A percentile compares a stretch with the other conserved stretches of the same genome.
Evolutionary conservation across 2,113 vertebrate species (phyloP).

Genomic region (Anser cygnoides): DNA sequence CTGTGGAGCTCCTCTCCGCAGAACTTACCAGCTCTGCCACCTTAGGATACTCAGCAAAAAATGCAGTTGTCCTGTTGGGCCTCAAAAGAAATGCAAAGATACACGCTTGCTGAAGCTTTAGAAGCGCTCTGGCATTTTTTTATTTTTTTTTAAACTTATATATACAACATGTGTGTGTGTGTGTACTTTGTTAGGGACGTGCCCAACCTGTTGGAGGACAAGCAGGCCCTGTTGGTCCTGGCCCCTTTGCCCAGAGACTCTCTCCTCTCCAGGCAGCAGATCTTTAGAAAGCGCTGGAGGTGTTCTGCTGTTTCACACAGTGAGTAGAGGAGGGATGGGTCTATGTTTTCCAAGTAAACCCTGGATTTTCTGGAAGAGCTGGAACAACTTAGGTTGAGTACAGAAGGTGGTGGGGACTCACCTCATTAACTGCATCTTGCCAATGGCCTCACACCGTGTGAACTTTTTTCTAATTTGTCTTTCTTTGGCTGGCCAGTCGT

Average conservation of each 20-base stretch:
- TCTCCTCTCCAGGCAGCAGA: background rate
- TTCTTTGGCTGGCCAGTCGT: constrained; percentile 6
- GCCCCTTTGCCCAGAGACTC: background rate
- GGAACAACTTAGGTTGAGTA: background rate
- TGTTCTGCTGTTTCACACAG: background rate
- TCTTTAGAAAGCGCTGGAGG: background rate
- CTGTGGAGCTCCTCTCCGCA: fast-evolving
- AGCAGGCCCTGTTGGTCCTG: background rate
- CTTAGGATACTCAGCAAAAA: background rate
- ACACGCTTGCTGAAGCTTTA: background rate
- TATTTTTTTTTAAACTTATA: background rate
- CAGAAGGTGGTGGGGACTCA: background rate
- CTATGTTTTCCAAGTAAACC: background rate
- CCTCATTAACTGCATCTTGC: background rate
- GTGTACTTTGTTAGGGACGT: background rate
- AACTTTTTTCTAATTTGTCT: constrained; percentile 20
- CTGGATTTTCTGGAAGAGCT: background rate
- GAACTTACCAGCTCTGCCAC: background rate
- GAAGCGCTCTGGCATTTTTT: background rate
- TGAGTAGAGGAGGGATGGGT: background rate
- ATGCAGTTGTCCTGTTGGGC: background rate
- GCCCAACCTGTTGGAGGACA: background rate
- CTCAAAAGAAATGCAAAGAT: background rate
- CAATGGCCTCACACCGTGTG: background rate
- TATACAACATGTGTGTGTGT: background rate